Base-by-base conservation (phyloP, 1,140 invertebrate species). In the Drosophila erecta region DNA sequence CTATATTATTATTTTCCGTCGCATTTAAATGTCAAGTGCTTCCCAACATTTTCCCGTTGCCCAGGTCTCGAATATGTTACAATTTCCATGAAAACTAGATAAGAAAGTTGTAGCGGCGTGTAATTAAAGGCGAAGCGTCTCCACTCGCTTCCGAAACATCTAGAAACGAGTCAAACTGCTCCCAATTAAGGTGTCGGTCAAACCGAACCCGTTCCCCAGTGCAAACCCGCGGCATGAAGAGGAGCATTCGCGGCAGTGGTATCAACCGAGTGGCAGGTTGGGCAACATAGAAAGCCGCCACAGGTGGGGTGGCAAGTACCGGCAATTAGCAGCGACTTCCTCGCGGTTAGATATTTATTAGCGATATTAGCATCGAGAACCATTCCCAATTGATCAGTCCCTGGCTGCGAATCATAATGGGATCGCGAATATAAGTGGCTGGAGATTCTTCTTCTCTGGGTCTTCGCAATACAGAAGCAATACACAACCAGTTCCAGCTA, bases 181-280 rank as follows among this genome's bases (percentile, higher is more conserved):
- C 51, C 47, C 79, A 89, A 87, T 87, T 87, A 87, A 89, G 73
- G 72, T 76, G 71, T 76, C 79, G 83, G 83, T 86, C 83, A 86
- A 83, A 70, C 37, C 58, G 59, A 89, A 89, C 83, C 79, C 71
- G 83, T 86, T 86, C 61, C 37, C 44, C 69, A 27, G 40, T 50
- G 10, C 33, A 17, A 30, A n/a, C 12, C 37, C 7, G 22, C 22
- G 51, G 27, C 15, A 10, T 49, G 43, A 51, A 41, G 60, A 66
- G 30, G 37, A 46, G 64, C 64, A 65, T 24, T 37, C 5, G 65
- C 30, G 46, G 59, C 71, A 55, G 44, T 59, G 46, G 51, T 74
- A 75, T 57, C 64, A 50, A 47, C 51, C 72, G 35, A 75, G 70
- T 61, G 50, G 70, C 59, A 56, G 59, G 73, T 76, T 76, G 73